Evolutionary conservation across 1,140 invertebrate genomes (phyloP).

Genomic region (Sogatella furcifera): DNA sequence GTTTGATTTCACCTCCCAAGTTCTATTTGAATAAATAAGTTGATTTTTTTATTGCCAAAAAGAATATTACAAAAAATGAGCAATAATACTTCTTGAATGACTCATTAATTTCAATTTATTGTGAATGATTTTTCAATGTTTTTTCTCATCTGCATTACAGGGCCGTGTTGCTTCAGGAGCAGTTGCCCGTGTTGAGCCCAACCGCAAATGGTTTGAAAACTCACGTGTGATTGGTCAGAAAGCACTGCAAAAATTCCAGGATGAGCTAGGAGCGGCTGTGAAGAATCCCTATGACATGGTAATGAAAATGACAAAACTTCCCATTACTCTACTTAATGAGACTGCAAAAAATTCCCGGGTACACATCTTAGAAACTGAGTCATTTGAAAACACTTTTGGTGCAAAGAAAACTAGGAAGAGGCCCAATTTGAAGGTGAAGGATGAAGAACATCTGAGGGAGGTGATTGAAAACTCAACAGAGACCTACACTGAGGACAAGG

Average conservation of each 20-base stretch:
- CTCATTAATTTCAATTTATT: no score
- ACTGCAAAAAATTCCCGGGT: slow-evolving; percentile 81
- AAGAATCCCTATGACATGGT: slow-evolving; percentile 97
- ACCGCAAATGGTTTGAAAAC: slow-evolving; percentile 97
- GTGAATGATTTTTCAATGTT: no score
- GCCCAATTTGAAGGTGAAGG: slow-evolving; percentile 68
- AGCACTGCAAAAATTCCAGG: slow-evolving; percentile 94
- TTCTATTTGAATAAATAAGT: no score
- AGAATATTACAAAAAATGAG: no score
- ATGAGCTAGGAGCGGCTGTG: slow-evolving; percentile 84
- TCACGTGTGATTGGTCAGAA: slow-evolving; percentile 84
- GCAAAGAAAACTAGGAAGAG: slow-evolving; percentile 85
- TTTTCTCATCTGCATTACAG: slow-evolving; percentile 38
- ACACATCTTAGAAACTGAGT: slow-evolving; percentile 92
- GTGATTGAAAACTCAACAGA: slow-evolving; percentile 55
- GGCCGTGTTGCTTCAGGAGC: slow-evolving; percentile 78
- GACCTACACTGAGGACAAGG: slow-evolving; percentile 64
- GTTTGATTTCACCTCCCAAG: no score
- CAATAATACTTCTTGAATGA: no score
- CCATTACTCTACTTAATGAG: slow-evolving; percentile 90
- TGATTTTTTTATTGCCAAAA: no score
- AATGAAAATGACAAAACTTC: slow-evolving; percentile 91
- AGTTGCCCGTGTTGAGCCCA: slow-evolving; percentile 89
- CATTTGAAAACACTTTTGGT: slow-evolving; percentile 90
- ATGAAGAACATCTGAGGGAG: slow-evolving; percentile 59